Base-by-base conservation (phyloP, 2,113 vertebrate genomes). In the Oncorhynchus mykiss region DNA sequence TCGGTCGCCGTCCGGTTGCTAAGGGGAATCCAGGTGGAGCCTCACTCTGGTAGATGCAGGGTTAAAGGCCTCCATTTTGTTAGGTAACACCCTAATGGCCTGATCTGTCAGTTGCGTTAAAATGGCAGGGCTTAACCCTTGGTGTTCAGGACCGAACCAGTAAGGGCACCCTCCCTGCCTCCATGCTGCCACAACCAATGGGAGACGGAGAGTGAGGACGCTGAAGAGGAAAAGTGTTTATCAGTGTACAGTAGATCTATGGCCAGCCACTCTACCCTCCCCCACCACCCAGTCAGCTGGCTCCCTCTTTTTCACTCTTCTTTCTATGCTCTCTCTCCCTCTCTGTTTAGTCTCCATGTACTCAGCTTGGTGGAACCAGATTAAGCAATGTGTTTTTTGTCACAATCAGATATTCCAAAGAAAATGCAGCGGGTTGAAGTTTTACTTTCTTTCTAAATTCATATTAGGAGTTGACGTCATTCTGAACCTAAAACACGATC, bases 11-110 rank as follows among this genome's bases (percentile, higher is more conserved):
- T 90, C 87, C 84, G 75, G 85, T 91, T 89, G 86, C 89, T 88
- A 81, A 86, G 87, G 90, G 85, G 83, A 90, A 88, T 89, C 86
- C 90, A 92, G 90, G 92, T 94, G 89, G 87, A 91, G 91, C 87
- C 87, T 74, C 86, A 78, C 73, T 82, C 78, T 57, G 88, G 93
- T 85, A 86, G 90, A 90, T 81, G 85, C 93, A 94, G 94, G 92
- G 95, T 96, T 97, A 96, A 96, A 89, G 86, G 87, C 94, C 95
- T 94, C 94, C 94, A 96, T 97, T 97, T 97, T 95, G 95, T 96
- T 96, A 95, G 94, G 94, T 95, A 95, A 96, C 93, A 94, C 95
- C 92, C 95, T 95, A 86, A 94, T 94, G 94, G 95, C 94, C 95
- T 95, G 89, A 92, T 95, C 94, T 84, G 93, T 92, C 94, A 95